Conservation (phyloP, 2,113 vertebrate genomes). For the Sturnira hondurensis region DNA sequence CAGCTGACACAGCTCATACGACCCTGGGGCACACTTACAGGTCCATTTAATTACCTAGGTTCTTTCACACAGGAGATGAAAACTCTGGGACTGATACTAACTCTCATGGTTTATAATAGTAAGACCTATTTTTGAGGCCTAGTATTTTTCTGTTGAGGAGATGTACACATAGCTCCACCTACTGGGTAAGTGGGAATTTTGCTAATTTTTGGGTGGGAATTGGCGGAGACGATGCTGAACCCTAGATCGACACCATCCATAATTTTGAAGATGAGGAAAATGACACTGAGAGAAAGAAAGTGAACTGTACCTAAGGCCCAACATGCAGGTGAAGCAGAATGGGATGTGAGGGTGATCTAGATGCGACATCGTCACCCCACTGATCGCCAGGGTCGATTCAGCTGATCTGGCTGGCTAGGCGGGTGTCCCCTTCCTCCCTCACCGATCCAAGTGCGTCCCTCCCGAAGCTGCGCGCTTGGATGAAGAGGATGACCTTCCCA, state of each 20-base stretch:
- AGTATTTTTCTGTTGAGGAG: not conserved
- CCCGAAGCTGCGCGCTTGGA: too few relatives aligned
- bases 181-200: constrained; percentile 33
- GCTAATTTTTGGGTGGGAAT: not conserved
- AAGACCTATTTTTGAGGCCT: not conserved
- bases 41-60: not conserved
- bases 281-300: not conserved
- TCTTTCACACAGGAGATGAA: not conserved
- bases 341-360: too few relatives aligned
- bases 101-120: not conserved
- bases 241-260: not conserved
- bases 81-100: not conserved
- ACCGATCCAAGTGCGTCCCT: too few relatives aligned
- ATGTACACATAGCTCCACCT: constrained; percentile 41
- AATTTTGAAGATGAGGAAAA: not conserved
- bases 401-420: too few relatives aligned
- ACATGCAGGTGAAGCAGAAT: not conserved
- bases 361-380: too few relatives aligned
- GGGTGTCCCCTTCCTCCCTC: too few relatives aligned
- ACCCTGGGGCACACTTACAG: not conserved
- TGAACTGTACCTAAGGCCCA: not conserved
- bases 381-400: too few relatives aligned
- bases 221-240: not conserved
- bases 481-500: too few relatives aligned
- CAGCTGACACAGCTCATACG: not conserved